These are phyloP conservation scores for Pseudococcus longispinus DNA, from an alignment of 2,888 invertebrate genomes.

Conservation along the genomic window DNA sequence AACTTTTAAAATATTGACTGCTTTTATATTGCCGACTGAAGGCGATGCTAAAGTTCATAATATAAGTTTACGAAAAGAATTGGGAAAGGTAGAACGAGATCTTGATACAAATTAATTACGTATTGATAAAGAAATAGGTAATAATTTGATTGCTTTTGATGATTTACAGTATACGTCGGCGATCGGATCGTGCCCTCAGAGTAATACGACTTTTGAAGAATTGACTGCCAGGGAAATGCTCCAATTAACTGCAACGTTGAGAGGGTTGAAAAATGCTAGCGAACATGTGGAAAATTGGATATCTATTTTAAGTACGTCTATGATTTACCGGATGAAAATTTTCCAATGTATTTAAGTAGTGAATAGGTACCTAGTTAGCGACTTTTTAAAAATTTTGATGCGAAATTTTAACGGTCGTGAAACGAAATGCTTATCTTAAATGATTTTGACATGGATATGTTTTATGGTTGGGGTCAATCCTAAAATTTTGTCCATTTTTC, in stretches of 20 bases:
- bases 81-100: constrained; percentile 61
- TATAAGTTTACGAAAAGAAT: background rate
- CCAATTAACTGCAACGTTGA: constrained; percentile 73
- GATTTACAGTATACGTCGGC: constrained; percentile 70
- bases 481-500: too few species aligned
- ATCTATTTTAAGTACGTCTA: constrained; percentile 59
- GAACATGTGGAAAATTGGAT: constrained; percentile 60
- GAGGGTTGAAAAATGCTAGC: constrained; percentile 68
- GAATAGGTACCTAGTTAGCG: too few species aligned
- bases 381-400: too few species aligned
- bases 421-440: too few species aligned
- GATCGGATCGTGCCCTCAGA: constrained; percentile 92
- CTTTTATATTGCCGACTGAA: constrained; percentile 63
- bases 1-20: constrained; percentile 67
- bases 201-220: constrained; percentile 78
- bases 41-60: constrained; percentile 63
- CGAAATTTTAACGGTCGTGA: too few species aligned
- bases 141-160: background rate
- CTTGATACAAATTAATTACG: background rate
- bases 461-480: too few species aligned
- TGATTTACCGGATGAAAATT: too few species aligned
- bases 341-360: too few species aligned
- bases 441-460: too few species aligned
- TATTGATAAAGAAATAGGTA: background rate
- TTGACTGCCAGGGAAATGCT: constrained; percentile 80